Percentiles rank a stretch among this genome's conserved stretches.
Conservation (phyloP, 2,888 invertebrate genomes). For the Lucinisca nassula region DNA sequence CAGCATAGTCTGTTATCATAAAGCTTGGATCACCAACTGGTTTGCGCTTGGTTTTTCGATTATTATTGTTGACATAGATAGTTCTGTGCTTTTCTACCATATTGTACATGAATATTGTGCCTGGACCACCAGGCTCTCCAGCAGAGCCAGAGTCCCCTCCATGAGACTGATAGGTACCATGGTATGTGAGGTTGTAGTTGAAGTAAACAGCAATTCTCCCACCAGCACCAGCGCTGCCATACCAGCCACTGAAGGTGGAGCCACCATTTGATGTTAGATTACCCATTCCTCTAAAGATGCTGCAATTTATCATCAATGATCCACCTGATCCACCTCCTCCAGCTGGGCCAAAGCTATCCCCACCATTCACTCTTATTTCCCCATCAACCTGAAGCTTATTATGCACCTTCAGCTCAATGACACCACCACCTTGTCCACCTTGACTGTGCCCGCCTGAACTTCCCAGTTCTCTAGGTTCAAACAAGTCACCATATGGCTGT, state of each 20-base stretch:
- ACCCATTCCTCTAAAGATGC: slow-evolving; percentile 76
- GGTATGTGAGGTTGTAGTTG: slow-evolving; percentile 76
- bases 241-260: slow-evolving; percentile 55
- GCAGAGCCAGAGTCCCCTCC: slow-evolving; percentile 68
- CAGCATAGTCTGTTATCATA: slow-evolving; percentile 71
- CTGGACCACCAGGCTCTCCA: slow-evolving; percentile 80
- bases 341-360: slow-evolving; percentile 55
- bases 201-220: slow-evolving; percentile 81
- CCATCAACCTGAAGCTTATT: slow-evolving; percentile 76
- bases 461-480: slow-evolving; percentile 74
- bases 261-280: slow-evolving; percentile 79
- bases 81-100: slow-evolving; percentile 75
- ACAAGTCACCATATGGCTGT: slow-evolving; percentile 80
- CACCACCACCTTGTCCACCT: slow-evolving; percentile 79
- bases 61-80: slow-evolving; percentile 76
- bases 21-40: slow-evolving; percentile 24
- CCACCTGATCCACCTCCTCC: slow-evolving; percentile 82
- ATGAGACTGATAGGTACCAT: slow-evolving; percentile 76
- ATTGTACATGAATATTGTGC: slow-evolving; percentile 79
- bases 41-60: slow-evolving; percentile 51
- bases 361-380: slow-evolving; percentile 75
- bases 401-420: slow-evolving; percentile 71
- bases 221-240: slow-evolving; percentile 79
- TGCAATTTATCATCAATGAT: slow-evolving; percentile 72
- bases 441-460: slow-evolving; percentile 74